phyloP scores from a whole-genome alignment of 1,140 invertebrate genomes.

The Stegodyphus dumicola region DNA sequence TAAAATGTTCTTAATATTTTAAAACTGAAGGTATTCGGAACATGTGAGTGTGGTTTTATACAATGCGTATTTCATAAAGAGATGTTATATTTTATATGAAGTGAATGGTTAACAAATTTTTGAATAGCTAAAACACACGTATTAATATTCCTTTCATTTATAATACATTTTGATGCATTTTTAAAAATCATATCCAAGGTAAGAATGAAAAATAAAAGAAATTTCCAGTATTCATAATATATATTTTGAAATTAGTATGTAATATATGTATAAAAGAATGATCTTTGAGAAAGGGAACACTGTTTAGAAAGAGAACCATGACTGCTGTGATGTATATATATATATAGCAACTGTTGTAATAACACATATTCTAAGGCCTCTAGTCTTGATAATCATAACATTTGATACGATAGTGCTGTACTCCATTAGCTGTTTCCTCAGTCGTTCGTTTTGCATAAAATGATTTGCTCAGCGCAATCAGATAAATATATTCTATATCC shows the following conservation, averaged over 20 bases:
- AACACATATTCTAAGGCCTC: slow-evolving; percentile 11
- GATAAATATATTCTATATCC: slow-evolving; percentile 54
- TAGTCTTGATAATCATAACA: slow-evolving; percentile 56
- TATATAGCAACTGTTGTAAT: slow-evolving; percentile 2
- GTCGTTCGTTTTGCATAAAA: slow-evolving; percentile 43
- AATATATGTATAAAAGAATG: not conserved
- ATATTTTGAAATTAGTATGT: not conserved
- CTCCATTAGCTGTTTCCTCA: slow-evolving; percentile 35
- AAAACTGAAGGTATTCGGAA: no score
- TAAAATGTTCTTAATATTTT: no score
- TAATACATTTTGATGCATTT: no score
- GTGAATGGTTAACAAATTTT: no score
- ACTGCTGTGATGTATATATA: slow-evolving; percentile 27
- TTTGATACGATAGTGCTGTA: slow-evolving; percentile 58
- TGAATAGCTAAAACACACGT: no score
- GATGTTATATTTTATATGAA: no score
- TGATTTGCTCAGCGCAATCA: slow-evolving; percentile 52
- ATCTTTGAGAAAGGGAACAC: no score
- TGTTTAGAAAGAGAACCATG: not conserved
- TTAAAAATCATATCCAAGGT: no score
- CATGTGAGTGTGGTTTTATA: no score
- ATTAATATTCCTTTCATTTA: no score
- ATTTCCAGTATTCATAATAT: not conserved
- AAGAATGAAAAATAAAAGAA: no score
- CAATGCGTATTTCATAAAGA: no score